Evolutionary conservation across 1,140 invertebrate species (phyloP).

Genomic region (Pseudomyrmex dendroicus): DNA sequence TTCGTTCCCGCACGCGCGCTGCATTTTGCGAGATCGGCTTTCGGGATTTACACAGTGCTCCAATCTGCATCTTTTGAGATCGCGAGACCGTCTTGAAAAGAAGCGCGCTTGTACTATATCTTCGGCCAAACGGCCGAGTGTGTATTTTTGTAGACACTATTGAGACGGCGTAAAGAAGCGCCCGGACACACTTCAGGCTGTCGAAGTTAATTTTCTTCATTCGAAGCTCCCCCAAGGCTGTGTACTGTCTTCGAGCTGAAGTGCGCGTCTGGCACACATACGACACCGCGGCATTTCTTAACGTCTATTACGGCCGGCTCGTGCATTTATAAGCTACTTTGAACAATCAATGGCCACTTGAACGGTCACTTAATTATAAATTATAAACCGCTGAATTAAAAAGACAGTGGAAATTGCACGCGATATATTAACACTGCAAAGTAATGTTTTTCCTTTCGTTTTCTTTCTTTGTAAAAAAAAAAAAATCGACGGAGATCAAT

Average conservation of each 20-base stretch:
- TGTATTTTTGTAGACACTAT: slow-evolving; percentile 63
- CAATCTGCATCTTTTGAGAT: too few species aligned
- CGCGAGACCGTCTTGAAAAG: too few species aligned
- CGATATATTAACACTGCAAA: neutral
- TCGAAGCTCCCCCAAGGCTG: slow-evolving; percentile 35
- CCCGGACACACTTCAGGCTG: slow-evolving; percentile 57
- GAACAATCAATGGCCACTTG: neutral
- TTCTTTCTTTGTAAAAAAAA: neutral
- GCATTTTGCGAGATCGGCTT: too few species aligned
- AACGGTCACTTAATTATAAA: neutral
- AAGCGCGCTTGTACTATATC: too few species aligned
- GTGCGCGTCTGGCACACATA: slow-evolving; percentile 36
- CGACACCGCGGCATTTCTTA: slow-evolving; percentile 51
- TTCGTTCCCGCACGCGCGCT: too few species aligned
- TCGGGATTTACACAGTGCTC: too few species aligned
- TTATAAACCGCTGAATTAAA: neutral
- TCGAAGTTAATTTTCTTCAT: slow-evolving; percentile 68
- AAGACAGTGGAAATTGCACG: neutral
- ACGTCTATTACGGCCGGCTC: slow-evolving; percentile 23
- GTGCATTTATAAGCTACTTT: slow-evolving; percentile 13
- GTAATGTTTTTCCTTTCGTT: neutral
- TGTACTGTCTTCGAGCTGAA: slow-evolving; percentile 56
- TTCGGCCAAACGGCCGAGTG: neutral
- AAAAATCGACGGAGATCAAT: neutral
- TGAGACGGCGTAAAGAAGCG: slow-evolving; percentile 63